Base-by-base conservation (phyloP, 2,113 vertebrate species). In the Chrysemys picta region DNA sequence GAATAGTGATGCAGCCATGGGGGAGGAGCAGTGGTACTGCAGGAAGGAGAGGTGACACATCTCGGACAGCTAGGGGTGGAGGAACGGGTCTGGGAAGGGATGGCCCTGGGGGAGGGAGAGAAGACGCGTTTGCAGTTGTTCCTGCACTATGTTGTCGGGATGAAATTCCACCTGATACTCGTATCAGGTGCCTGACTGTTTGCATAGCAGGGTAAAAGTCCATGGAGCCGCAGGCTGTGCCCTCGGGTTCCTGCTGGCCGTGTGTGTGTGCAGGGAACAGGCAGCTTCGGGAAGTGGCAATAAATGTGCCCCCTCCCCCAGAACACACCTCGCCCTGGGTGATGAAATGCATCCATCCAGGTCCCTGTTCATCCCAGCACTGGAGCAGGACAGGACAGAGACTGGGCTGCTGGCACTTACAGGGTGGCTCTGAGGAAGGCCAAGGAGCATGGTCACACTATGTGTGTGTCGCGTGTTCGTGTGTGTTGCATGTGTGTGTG, bases 171-270 rank as follows among this genome's bases (percentile, higher is more conserved):
- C 91, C 90, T 89, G 95, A 97, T 94, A 90, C 89, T 93, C 89
- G 96, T 95, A 95, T 96, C 95, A 94, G 96, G 92, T 35, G 94
- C 94, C 93, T 94, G 89, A 82, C 94, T 97, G 92, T 97, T 97
- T 98, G 96, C 97, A 95, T 94, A 95, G 59, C 45, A 91, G 96
- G 97, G 96, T 96, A 96, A 94, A 98, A 97, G 96, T 97, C 97
- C 88, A 84, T 80, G 16, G 5, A 94, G 91, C 94, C 0, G 17
- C 50, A 89, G 91, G 89, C 92, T 80, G 72, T 84, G 95, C 95
- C 90, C 81, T 91, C 59, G 82, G 82, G 89, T 88, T 85, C 88
- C 90, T 95, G 90, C 92, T 80, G 92, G 88, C 87, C 52, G 1
- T 97, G 96, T 97, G 95, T 96, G 92, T 96, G 92, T 96, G 89